Evolutionary conservation across 2,113 vertebrate genomes (phyloP).

Genomic region (Tenrec ecaudatus): DNA sequence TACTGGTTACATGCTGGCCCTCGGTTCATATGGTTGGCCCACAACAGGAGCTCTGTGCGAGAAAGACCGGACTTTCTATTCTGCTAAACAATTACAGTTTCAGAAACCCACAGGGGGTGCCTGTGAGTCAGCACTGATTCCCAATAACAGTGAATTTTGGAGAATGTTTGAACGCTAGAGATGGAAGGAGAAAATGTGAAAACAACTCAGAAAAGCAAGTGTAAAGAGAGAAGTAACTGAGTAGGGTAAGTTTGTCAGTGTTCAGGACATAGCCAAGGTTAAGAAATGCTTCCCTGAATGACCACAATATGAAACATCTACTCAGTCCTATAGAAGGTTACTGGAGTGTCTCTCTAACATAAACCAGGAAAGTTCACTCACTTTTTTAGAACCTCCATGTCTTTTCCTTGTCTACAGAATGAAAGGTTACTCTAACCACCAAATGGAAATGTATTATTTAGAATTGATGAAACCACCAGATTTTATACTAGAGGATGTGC

Average conservation of each 20-base stretch:
- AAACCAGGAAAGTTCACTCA: background rate
- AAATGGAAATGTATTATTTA: background rate
- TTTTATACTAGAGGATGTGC: background rate
- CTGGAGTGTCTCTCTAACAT: constrained; percentile 7
- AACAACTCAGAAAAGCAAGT: background rate
- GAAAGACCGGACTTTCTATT: too few species aligned
- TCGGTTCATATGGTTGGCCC: too few species aligned
- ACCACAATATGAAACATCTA: background rate
- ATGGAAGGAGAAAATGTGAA: background rate
- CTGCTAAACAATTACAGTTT: too few species aligned
- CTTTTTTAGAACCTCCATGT: background rate
- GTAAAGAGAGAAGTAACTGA: too few species aligned
- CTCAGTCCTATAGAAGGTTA: background rate
- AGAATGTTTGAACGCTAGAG: background rate
- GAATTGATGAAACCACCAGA: background rate
- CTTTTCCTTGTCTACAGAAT: too few species aligned
- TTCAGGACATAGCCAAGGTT: background rate
- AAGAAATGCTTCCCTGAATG: background rate
- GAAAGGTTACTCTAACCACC: too few species aligned
- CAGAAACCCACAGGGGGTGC: too few species aligned
- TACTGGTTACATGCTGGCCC: too few species aligned
- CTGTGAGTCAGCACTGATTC: too few species aligned
- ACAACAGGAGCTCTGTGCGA: too few species aligned
- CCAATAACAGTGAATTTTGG: too few species aligned
- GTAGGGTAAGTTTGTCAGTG: background rate